Evolutionary conservation across 2,113 vertebrate species (phyloP).

Genomic region (Thamnophis sirtalis): DNA sequence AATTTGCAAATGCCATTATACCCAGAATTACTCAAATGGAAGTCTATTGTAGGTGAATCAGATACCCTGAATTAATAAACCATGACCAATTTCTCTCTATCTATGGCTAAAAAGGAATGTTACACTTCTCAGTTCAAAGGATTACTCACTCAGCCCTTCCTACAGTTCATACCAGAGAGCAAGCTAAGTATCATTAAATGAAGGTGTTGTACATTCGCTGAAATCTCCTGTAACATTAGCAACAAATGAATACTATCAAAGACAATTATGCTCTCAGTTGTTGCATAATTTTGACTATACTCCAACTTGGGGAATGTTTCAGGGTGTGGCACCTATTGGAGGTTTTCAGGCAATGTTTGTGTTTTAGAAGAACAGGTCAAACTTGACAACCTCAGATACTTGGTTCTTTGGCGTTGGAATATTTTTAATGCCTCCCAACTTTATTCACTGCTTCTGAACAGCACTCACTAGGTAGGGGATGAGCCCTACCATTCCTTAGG

Average conservation of each 20-base stretch:
- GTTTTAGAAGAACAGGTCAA: slow-evolving; percentile 35
- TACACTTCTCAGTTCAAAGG: not conserved
- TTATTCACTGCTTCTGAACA: not conserved
- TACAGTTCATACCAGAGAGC: slow-evolving; percentile 16
- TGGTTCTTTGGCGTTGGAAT: slow-evolving; percentile 10
- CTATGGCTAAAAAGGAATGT: slow-evolving; percentile 35
- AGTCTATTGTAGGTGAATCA: slow-evolving; percentile 20
- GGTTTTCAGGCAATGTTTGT: slow-evolving; percentile 9
- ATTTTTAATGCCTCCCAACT: slow-evolving; percentile 4
- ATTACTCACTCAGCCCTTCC: not conserved
- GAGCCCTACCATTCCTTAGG: not conserved
- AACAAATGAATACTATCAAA: not conserved
- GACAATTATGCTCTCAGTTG: not conserved
- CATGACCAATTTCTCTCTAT: slow-evolving; percentile 13
- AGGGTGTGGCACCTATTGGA: slow-evolving; percentile 31
- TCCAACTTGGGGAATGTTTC: slow-evolving; percentile 30
- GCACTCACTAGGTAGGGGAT: too few relatives aligned
- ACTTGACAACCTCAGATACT: slow-evolving; percentile 14
- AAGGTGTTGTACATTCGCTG: not conserved
- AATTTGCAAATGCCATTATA: not conserved
- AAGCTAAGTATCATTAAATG: not conserved
- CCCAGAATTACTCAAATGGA: slow-evolving; percentile 11
- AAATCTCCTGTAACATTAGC: slow-evolving; percentile 20
- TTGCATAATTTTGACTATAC: slow-evolving; percentile 11
- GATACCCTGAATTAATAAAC: slow-evolving; percentile 31